Conservation (phyloP, 2,113 vertebrate species). For the Pollimyrus isidori region DNA sequence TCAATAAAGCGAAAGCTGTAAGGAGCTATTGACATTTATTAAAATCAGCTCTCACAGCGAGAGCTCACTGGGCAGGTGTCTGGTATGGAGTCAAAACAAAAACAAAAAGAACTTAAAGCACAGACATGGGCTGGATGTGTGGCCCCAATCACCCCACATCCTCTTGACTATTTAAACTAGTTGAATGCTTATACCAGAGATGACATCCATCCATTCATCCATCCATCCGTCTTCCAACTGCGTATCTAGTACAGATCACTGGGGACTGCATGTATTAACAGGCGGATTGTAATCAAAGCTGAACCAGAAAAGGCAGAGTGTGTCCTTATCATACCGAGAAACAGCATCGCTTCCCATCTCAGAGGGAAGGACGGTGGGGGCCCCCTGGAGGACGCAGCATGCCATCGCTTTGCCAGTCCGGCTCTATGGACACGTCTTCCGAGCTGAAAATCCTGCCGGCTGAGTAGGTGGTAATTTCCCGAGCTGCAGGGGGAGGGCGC, state of each 20-base stretch:
- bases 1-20: no score
- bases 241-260: neutral
- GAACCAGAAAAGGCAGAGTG: neutral
- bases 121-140: neutral
- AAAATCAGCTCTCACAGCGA: no score
- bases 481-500: neutral
- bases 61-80: no score
- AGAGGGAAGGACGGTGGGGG: neutral
- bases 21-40: no score
- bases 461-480: neutral
- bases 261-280: neutral
- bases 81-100: neutral
- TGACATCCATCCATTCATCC: neutral
- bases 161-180: neutral
- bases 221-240: neutral
- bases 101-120: neutral
- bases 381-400: neutral
- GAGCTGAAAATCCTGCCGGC: neutral
- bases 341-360: neutral
- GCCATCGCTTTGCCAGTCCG: neutral
- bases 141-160: neutral
- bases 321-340: neutral
- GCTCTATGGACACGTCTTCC: neutral
- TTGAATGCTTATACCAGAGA: neutral
- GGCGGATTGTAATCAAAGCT: neutral